Base-by-base conservation (phyloP, 2,113 vertebrate species). In the Mus spicilegus region DNA sequence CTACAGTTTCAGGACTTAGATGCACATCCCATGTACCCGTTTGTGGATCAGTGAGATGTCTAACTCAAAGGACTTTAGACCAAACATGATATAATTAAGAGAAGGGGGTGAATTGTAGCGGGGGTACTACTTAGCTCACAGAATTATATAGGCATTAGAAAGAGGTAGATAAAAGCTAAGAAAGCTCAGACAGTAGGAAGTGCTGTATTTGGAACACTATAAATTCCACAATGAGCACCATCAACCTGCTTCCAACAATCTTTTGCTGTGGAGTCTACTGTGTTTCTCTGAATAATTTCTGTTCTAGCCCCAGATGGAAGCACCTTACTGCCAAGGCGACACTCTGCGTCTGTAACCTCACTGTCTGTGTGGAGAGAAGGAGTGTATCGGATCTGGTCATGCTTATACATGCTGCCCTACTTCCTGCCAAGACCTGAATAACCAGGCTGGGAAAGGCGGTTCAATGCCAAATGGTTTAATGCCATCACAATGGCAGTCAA, bases 391-490 rank as follows among this genome's bases (percentile, higher is more conserved):
- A 91, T 58, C 78, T 87, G 61, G 78, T 87, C 82, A 2, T 51
- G 54, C 72, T 81, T 72, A 20, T 54, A 24, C 28, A 0, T 46
- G 75, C 76, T 42, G 11, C 20, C 69, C 67, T 84, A 33, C 51
- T 39, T 96, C 49, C 87, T 51, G 19, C 87, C 84, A 56, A 70
- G 56, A 88, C 12, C 26, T 65, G n/a, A 54, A 95, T 87, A 61
- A 51, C 70, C 10, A 17, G 46, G 20, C 12, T 12, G 69, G 87
- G 49, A 63, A 82, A 33, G 51, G 10, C 2, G 0, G 49, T 63
- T 77, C 17, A 5, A 22, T 3, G 58, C 72, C 14, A 51, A 81
- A 70, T 6, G 24, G 73, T 78, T 56, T 49, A 87, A 91, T 70
- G 69, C 36, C 24, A 46, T 89, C 82, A 69, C 61, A 67, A 54